phyloP scores from a whole-genome alignment of 2,888 invertebrate genomes.

The Thera obeliscata region DNA sequence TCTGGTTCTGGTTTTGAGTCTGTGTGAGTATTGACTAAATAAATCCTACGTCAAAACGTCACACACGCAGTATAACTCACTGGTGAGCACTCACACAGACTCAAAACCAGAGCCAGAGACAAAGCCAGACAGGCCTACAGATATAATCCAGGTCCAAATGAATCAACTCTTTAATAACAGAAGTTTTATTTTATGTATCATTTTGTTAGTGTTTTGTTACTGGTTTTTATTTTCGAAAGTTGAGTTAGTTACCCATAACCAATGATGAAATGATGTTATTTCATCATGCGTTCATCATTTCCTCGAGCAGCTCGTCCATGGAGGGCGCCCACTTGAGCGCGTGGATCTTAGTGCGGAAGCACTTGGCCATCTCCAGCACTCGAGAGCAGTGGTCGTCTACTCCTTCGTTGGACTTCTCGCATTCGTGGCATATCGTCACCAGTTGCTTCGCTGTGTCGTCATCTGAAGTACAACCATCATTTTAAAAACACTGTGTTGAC shows the following conservation, averaged over 20 bases:
- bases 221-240: background rate
- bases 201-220: background rate
- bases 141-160: too few species aligned
- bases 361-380: conserved; percentile 66
- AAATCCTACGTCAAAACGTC: too few species aligned
- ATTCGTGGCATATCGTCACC: conserved; percentile 63
- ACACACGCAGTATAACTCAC: too few species aligned
- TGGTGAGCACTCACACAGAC: too few species aligned
- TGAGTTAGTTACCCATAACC: background rate
- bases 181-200: background rate
- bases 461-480: conserved; percentile 47
- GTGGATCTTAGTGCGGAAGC: conserved; percentile 72
- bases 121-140: too few species aligned
- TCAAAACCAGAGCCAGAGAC: too few species aligned
- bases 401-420: conserved; percentile 52
- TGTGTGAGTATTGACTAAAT: too few species aligned
- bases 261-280: background rate
- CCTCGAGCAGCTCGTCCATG: conserved; percentile 67
- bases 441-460: conserved; percentile 66
- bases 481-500: background rate
- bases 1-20: too few species aligned
- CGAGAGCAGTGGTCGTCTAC: conserved; percentile 58
- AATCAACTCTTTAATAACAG: too few species aligned
- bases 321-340: conserved; percentile 73
- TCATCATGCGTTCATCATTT: conserved; percentile 58